Evolutionary conservation across 2,888 invertebrate genomes (phyloP), one percentile per base, ranked within the genome.

Genomic region (Ecliptopera silaceata): DNA sequence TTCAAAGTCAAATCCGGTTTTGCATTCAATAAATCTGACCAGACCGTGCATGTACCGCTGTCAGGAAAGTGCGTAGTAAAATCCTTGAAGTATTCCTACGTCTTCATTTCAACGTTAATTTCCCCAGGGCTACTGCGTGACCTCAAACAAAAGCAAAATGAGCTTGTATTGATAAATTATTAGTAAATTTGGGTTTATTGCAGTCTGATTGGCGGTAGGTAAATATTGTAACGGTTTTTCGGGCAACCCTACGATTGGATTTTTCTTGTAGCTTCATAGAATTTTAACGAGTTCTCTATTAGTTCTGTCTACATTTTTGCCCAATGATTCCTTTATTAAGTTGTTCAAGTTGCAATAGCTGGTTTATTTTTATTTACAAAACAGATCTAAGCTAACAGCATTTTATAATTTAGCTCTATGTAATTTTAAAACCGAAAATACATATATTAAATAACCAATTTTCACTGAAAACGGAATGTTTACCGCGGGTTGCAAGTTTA

Each of bases 121-220:
- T 85, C 84, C 85, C 86, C 63, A 58, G 86, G 77, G 86, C 57
- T 63, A 22, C 70, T 69, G 67, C 71, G 75, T 74, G 81, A 77
- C 80, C 82, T 71, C 80, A 80, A 83, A 83, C 79, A 77, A 77
- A 72, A 70, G 20, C 39, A 65, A 68, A 70, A 68, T 62, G 59
- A 61, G 57, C 62, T 69, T 70, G 74, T 71, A 75, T 74, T 77
- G 70, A 71, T 71, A 72, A 77, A 78, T 79, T 75, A 63, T 63
- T 68, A 54, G 57, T 55, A 56, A 56, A 56, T 55, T 50, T 50
- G 45, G 49, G 36, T 57, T 57, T 56, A 59, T 57, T 61, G 52
- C 55, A 43, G 53, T 34, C 45, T 53, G 49, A 53, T 53, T 58
- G 52, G 56, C 36, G 42, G 51, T 45, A 22, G 36, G 20, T 56